Percentiles rank a stretch among this genome's conserved stretches.
Conservation (phyloP, 2,888 invertebrate species). For the Acanthopleura granulata region DNA sequence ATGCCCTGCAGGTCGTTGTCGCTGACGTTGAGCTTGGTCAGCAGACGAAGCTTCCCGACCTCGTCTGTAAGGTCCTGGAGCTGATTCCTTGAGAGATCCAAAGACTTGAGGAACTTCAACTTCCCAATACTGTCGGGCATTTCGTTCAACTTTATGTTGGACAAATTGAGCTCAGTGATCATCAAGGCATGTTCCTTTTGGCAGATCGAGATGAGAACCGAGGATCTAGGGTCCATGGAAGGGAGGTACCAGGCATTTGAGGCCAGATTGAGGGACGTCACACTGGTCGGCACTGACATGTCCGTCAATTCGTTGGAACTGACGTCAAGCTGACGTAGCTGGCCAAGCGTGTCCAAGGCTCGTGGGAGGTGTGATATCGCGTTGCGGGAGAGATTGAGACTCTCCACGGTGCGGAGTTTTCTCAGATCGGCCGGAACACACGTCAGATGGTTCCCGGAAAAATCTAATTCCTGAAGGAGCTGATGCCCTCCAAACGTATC, state of each 20-base stretch:
- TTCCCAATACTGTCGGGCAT: constrained; percentile 50
- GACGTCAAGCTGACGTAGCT: constrained; percentile 54
- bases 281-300: constrained; percentile 51
- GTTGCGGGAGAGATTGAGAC: constrained; percentile 40
- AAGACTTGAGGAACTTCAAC: constrained; percentile 48
- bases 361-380: constrained; percentile 56
- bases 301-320: constrained; percentile 55
- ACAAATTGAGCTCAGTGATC: constrained; percentile 52
- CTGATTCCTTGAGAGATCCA: constrained; percentile 55
- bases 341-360: constrained; percentile 52
- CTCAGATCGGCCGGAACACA: constrained; percentile 52
- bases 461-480: constrained; percentile 48
- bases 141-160: constrained; percentile 53
- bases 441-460: constrained; percentile 48
- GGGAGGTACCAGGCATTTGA: constrained; percentile 56
- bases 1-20: constrained; percentile 47
- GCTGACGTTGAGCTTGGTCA: constrained; percentile 54
- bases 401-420: constrained; percentile 47
- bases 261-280: constrained; percentile 48
- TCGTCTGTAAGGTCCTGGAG: constrained; percentile 51
- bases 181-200: constrained; percentile 50
- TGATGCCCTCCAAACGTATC: constrained; percentile 59
- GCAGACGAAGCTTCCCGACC: constrained; percentile 49
- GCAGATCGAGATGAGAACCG: constrained; percentile 45
- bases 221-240: constrained; percentile 43